Base-by-base conservation (phyloP, 1,140 invertebrate species). In the Camponotus floridanus region DNA sequence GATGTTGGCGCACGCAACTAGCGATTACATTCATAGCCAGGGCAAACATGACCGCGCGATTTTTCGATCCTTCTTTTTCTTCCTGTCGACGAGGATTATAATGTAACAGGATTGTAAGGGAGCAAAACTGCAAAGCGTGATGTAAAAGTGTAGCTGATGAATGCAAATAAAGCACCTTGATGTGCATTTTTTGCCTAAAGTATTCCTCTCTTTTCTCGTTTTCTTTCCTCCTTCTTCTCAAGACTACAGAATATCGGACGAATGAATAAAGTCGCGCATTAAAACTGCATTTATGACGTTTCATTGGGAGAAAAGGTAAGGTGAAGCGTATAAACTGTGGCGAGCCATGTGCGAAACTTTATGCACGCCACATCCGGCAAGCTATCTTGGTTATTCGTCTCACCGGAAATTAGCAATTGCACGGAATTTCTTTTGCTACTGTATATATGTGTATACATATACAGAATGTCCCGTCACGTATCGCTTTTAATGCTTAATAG, bases 261-360 rank as follows among this genome's bases (percentile, higher is more conserved):
- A 7, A 31, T 42, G 78, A 70, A 48, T 80, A 70, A 80, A 8
- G 21, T 45, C 65, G 15, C 48, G 3, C 65, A 42, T 80, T 70
- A 70, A 80, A 70, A 70, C 45, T 70, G 18, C 78, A 80, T 80
- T 80, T 80, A 80, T 70, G 78, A 80, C 3, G n/a, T 57, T 68
- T 21, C 78, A 0, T 26, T 57, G 48, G 13, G 62, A 70, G 11
- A 48, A 15, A 18, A 80, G 26, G 18, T 48, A 31, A 67, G 13
- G 21, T 21, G 42, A 68, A 55, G 68, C 18, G 26, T 15, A 21
- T 80, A 80, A 80, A 70, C 48, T 13, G 36, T 45, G 48, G 36
- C 78, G 18, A 70, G 78, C 65, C 78, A 80, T 80, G 78, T 80
- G 78, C 64, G 36, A 80, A 70, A 33, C 11, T 80, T 80, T 39